Evolutionary conservation across 2,113 vertebrate species (phyloP), one percentile per base, ranked within the genome.

Genomic region (Clinocottus analis): DNA sequence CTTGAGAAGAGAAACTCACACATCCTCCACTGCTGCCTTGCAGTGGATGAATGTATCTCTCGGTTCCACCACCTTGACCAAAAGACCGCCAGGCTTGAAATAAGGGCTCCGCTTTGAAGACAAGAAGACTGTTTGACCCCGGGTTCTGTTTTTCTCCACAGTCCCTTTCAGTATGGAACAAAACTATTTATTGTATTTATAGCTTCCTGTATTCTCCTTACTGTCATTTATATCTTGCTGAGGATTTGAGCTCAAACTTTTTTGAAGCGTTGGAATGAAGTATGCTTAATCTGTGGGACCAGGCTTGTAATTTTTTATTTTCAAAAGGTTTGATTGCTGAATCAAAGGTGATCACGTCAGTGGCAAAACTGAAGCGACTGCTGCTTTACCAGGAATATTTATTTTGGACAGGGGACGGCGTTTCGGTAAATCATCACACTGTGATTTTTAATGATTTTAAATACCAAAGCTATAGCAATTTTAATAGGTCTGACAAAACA

Each of bases 171-270:
- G 91, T 94, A 91, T 90, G 93, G 94, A 95, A 94, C 93, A 92
- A 95, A 94, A 87, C 96, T 98, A 99, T 99, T 99, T 99, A 99
- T 99, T 99, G 62, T 97, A 97, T 97, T 98, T 97, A 97, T 96
- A 93, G 92, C 94, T 94, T 93, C 82, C 87, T 86, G 81, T 89
- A 84, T 90, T 92, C 81, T 88, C 81, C 85, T 88, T 74, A 84
- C 75, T 82, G 78, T 83, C 84, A 59, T 80, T 90, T 88, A 91
- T 86, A 86, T 81, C 72, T 90, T 67, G 75, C 81, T 79, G 83
- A 90, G 85, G 86, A 92, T 90, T 53, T 76, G 84, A 88, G 65
- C 84, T 83, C 67, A 90, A 81, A 31, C 76, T 43, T 81, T 84
- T 84, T 88, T 87, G 87, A 84, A 85, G 82, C 23, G 75, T 45